A percentile compares a stretch with the other conserved stretches of the same genome.
phyloP scores from a whole-genome alignment of 2,113 vertebrate species.

The Mobula birostris region DNA sequence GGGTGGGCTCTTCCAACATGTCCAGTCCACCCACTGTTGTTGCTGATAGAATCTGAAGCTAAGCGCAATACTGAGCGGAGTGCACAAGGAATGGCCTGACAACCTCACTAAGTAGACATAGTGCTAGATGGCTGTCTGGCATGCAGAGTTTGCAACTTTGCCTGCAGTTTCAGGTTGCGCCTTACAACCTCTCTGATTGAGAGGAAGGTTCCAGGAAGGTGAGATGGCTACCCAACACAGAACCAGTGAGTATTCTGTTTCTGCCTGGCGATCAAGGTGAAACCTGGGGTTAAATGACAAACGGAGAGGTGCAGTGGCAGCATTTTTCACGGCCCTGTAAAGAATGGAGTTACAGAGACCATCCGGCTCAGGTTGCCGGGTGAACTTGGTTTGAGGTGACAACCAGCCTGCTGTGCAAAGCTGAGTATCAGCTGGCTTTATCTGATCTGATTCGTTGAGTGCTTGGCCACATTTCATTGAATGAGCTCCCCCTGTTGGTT shows the following conservation, averaged over 20 bases:
- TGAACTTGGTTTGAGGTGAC: not conserved
- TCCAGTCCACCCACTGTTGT: not conserved
- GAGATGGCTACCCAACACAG: not conserved
- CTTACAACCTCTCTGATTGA: not conserved
- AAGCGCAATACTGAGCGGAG: not conserved
- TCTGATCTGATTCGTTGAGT: not conserved
- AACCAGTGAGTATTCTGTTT: not conserved
- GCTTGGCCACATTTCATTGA: not conserved
- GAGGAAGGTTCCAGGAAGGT: not conserved
- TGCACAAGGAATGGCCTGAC: not conserved
- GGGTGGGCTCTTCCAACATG: not conserved
- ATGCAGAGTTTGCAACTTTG: not conserved
- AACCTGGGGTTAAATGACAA: not conserved
- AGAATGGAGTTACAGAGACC: not conserved
- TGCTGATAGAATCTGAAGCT: not conserved
- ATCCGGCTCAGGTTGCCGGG: not conserved
- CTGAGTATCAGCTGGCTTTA: not conserved
- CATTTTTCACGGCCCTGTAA: not conserved
- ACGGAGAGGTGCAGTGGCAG: not conserved
- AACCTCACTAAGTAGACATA: not conserved
- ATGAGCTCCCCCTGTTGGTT: conserved; percentile 24
- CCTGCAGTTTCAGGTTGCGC: not conserved
- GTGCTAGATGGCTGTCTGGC: not conserved
- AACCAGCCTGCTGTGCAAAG: not conserved
- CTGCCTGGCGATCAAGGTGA: not conserved